These are phyloP conservation scores for Hyperoplus lanceolatus DNA, from an alignment of 2,797 vertebrate genomes.

Conservation along the genomic window DNA sequence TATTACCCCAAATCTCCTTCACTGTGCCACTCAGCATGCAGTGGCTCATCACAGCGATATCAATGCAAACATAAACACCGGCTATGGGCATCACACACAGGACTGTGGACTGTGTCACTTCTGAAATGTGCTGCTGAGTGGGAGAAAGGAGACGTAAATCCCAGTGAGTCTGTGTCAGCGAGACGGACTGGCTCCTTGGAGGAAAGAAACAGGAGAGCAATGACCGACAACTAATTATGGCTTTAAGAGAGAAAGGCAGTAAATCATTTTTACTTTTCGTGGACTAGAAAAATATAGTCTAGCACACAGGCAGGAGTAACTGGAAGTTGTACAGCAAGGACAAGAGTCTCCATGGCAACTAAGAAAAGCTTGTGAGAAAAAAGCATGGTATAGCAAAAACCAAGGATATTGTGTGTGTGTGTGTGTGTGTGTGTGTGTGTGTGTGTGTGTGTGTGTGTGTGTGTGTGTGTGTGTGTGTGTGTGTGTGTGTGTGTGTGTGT, in stretches of 20 bases:
- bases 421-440: not conserved
- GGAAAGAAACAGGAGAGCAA: constrained; percentile 9
- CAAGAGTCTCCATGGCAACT: constrained; percentile 79
- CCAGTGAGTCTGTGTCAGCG: constrained; percentile 30
- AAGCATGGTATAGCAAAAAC: constrained; percentile 54
- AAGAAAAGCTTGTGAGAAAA: constrained; percentile 66
- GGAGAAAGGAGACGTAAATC: constrained; percentile 31
- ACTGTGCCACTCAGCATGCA: constrained; percentile 39
- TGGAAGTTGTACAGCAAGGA: constrained; percentile 59
- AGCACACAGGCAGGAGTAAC: constrained; percentile 43
- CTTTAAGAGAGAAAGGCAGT: constrained; percentile 31
- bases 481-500: not conserved
- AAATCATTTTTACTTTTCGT: constrained; percentile 38
- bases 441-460: too few species aligned
- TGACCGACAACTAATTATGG: constrained; percentile 3
- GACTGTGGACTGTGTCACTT: constrained; percentile 29
- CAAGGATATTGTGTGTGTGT: constrained; percentile 18
- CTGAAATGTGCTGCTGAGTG: constrained; percentile 47
- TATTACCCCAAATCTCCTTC: constrained; percentile 65
- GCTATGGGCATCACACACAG: constrained; percentile 44
- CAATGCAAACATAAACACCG: constrained; percentile 65
- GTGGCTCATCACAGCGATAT: constrained; percentile 54
- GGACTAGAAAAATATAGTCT: constrained; percentile 44
- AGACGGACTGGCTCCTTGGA: constrained; percentile 29
- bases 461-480: not conserved